Percentiles rank a stretch among this genome's conserved stretches.
These are phyloP conservation scores for Macroramphosus scolopax DNA, from an alignment of 2,797 vertebrate species.

Conservation along the genomic window DNA sequence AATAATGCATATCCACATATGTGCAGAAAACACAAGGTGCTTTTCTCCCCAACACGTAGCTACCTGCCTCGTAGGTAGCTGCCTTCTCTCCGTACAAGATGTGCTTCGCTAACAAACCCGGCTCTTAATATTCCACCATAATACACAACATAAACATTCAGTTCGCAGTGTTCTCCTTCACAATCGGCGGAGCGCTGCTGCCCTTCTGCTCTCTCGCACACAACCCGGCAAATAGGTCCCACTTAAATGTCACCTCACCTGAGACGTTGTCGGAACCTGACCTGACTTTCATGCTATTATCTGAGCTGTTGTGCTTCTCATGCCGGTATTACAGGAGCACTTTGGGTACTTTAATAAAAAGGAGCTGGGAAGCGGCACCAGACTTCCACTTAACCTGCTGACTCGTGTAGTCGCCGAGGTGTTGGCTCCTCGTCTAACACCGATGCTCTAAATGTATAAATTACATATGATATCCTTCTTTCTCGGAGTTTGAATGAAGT, in stretches of 20 bases:
- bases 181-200: neutral
- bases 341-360: conserved; percentile 8
- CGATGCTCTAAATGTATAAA: no score
- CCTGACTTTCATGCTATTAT: conserved; percentile 10
- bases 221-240: conserved; percentile 2
- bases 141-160: no score
- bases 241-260: no score
- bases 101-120: conserved; percentile 6
- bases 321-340: conserved; percentile 6
- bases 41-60: no score
- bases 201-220: conserved; percentile 7
- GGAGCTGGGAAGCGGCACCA: conserved; percentile 3
- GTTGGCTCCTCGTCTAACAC: no score
- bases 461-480: no score
- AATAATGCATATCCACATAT: no score
- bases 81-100: conserved; percentile 11
- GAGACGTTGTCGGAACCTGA: conserved; percentile 9
- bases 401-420: conserved; percentile 6
- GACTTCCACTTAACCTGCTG: conserved; percentile 6
- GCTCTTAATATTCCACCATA: neutral
- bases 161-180: conserved; percentile 2
- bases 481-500: no score
- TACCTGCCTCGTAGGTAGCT: no score
- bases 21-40: no score
- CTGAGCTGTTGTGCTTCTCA: neutral